phyloP scores from a whole-genome alignment of 2,888 invertebrate genomes.

The Papilio gigon region DNA sequence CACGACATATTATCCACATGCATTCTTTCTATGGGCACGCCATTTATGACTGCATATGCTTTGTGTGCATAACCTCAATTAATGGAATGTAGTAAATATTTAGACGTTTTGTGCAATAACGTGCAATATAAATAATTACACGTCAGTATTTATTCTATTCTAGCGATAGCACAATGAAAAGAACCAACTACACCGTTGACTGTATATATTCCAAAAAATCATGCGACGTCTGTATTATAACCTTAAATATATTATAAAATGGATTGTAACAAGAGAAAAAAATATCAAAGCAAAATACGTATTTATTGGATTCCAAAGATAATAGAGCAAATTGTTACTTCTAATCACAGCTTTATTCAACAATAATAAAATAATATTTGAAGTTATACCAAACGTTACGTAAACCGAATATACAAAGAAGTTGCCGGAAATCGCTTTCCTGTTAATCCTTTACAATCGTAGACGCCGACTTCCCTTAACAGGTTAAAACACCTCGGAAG shows the following conservation, averaged over 20 bases:
- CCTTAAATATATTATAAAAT: too few relatives aligned
- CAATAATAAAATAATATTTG: background rate
- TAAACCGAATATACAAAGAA: conserved; percentile 23
- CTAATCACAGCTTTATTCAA: background rate
- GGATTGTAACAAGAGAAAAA: too few relatives aligned
- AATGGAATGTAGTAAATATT: background rate
- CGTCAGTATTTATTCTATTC: background rate
- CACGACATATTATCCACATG: conserved; percentile 1
- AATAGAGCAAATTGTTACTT: too few relatives aligned
- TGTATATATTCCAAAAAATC: background rate
- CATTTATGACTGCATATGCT: background rate
- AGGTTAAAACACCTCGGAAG: conserved; percentile 47
- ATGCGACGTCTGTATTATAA: too few relatives aligned
- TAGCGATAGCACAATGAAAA: background rate
- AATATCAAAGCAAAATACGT: too few relatives aligned
- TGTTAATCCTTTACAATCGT: conserved; percentile 42
- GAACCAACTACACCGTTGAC: background rate
- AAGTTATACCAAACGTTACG: conserved; percentile 1
- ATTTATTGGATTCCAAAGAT: too few relatives aligned
- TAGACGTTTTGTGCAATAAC: background rate
- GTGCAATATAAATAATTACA: background rate
- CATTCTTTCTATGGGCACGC: background rate
- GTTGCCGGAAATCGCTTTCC: conserved; percentile 40
- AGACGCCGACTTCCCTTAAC: conserved; percentile 41
- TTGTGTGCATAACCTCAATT: conserved; percentile 6